Evolutionary conservation across 2,113 vertebrate genomes (phyloP).

Genomic region (Phaetusa simplex): DNA sequence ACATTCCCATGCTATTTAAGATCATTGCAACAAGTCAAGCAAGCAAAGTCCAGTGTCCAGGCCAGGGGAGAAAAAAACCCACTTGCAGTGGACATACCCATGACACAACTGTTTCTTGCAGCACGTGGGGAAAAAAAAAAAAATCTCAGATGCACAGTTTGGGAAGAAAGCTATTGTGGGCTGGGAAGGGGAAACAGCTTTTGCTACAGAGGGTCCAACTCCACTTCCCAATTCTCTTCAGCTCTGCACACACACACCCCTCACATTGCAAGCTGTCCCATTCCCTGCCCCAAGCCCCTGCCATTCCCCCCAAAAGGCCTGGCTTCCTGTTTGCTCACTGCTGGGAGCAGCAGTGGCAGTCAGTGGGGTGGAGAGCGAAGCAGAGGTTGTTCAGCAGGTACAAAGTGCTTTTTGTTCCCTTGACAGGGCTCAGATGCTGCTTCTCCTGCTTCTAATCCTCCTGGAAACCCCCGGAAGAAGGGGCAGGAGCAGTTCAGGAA

Average conservation of each 20-base stretch:
- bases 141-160: not conserved
- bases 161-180: not conserved
- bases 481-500: not conserved
- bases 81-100: not conserved
- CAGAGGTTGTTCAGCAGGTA: not conserved
- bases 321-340: not conserved
- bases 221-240: not conserved
- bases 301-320: not conserved
- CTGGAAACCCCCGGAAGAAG: not conserved
- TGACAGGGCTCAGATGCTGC: not conserved
- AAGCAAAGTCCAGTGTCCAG: not conserved
- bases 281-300: not conserved
- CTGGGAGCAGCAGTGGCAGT: not conserved
- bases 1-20: not conserved
- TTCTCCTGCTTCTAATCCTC: not conserved
- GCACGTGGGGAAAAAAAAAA: not conserved
- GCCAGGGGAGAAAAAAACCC: not conserved
- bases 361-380: not conserved
- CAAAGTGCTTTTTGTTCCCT: not conserved
- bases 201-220: not conserved
- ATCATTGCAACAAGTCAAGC: not conserved
- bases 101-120: not conserved
- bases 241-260: not conserved
- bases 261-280: not conserved
- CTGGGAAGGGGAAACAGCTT: not conserved